These are phyloP conservation scores for Trachelipus rathkii DNA, from an alignment of 1,140 invertebrate species.

Conservation along the genomic window DNA sequence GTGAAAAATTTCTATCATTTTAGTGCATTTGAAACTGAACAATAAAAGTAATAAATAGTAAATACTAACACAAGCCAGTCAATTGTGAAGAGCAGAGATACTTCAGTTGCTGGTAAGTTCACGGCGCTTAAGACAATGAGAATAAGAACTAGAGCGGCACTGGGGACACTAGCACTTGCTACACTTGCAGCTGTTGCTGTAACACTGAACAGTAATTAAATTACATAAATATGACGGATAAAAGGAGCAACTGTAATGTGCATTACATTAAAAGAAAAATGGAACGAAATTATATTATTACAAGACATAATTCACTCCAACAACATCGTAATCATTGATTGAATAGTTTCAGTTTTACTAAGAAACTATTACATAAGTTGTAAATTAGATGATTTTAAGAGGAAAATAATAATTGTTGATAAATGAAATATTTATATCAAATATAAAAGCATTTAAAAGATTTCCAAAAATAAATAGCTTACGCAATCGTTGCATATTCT, in stretches of 20 bases:
- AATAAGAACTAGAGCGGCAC: conserved; percentile 82
- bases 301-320: too few relatives aligned
- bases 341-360: too few relatives aligned
- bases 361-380: too few relatives aligned
- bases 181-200: conserved; percentile 86
- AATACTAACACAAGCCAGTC: conserved; percentile 85
- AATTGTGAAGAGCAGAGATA: conserved; percentile 77
- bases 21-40: too few relatives aligned
- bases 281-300: too few relatives aligned
- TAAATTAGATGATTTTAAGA: too few relatives aligned
- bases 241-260: too few relatives aligned
- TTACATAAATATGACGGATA: too few relatives aligned
- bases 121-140: conserved; percentile 80
- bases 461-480: conserved; percentile 49
- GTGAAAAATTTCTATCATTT: too few relatives aligned
- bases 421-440: background rate
- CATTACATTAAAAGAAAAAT: too few relatives aligned
- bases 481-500: conserved; percentile 75
- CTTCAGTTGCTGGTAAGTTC: conserved; percentile 71
- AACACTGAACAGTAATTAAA: conserved; percentile 56
- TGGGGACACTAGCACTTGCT: conserved; percentile 88
- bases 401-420: too few relatives aligned
- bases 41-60: background rate
- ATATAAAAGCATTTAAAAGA: background rate
- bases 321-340: too few relatives aligned